Percentiles rank a stretch among this genome's conserved stretches.
phyloP scores from a whole-genome alignment of 2,888 invertebrate genomes.

The Aporophyla lueneburgensis region DNA sequence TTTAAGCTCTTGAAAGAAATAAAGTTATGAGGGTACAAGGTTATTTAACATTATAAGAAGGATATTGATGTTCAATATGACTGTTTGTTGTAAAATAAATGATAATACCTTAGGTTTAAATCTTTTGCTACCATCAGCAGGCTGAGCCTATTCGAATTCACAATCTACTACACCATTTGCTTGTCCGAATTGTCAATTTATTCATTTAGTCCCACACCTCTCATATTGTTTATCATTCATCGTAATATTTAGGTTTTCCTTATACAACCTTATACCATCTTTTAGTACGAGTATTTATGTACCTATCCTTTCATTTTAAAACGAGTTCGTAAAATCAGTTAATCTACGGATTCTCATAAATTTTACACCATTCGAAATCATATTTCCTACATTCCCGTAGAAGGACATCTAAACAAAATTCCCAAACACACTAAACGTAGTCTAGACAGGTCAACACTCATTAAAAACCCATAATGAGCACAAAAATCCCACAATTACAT shows the following conservation, averaged over 20 bases:
- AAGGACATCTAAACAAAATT: not conserved
- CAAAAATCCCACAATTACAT: conserved; percentile 61
- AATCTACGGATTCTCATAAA: fast-evolving
- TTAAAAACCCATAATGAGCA: conserved; percentile 55
- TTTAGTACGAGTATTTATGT: not conserved
- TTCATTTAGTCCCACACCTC: no score
- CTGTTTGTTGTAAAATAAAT: conserved; percentile 4
- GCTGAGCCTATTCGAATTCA: not conserved
- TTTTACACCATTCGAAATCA: not conserved
- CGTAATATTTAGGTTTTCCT: not conserved
- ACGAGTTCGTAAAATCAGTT: not conserved
- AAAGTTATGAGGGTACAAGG: conserved; percentile 32
- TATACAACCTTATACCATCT: not conserved
- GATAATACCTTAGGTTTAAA: not conserved
- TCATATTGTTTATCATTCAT: not conserved
- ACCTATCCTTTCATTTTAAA: not conserved
- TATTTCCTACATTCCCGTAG: not conserved
- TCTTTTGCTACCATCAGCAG: not conserved
- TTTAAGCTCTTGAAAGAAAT: conserved; percentile 13
- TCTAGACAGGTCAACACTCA: conserved; percentile 22
- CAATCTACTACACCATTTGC: not conserved
- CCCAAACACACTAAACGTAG: not conserved
- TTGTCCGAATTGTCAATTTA: not conserved
- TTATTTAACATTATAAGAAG: conserved; percentile 1
- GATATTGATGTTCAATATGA: not conserved